Conservation (phyloP, 2,113 vertebrate species). For the Lophotis ruficrista region DNA sequence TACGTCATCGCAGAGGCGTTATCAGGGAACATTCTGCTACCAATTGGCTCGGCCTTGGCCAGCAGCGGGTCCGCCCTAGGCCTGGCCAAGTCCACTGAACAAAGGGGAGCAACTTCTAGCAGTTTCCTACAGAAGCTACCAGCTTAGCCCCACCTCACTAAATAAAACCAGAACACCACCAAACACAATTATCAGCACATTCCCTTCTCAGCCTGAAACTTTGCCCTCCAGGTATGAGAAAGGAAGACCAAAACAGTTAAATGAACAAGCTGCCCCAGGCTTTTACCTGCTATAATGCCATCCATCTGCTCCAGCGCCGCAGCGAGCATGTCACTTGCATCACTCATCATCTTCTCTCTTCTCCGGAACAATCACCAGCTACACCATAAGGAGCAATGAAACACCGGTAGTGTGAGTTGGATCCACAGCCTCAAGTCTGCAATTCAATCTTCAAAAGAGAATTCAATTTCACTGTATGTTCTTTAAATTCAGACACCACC, state of each 20-base stretch:
- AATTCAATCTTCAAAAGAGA: background rate
- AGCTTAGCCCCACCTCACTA: too few species aligned
- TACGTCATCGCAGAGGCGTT: too few species aligned
- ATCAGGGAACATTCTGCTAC: too few species aligned
- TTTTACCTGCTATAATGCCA: slow-evolving; percentile 95
- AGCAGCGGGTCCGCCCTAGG: too few species aligned
- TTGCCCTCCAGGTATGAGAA: background rate
- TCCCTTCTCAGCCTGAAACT: background rate
- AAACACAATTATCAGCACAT: background rate
- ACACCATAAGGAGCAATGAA: slow-evolving; percentile 25
- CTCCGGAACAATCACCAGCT: slow-evolving; percentile 15
- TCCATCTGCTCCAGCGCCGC: slow-evolving; percentile 99
- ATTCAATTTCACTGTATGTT: background rate
- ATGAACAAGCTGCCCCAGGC: background rate
- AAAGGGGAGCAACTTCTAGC: too few species aligned
- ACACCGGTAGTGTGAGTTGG: background rate
- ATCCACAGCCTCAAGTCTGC: background rate
- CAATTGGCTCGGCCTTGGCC: too few species aligned
- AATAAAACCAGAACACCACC: background rate
- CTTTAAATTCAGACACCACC: background rate
- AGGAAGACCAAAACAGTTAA: background rate
- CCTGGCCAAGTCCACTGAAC: too few species aligned
- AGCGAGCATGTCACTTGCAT: slow-evolving; percentile 98
- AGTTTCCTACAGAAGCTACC: too few species aligned
- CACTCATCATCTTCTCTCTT: slow-evolving; percentile 90